Conservation (phyloP, 2,113 vertebrate genomes). For the Elachura formosa region DNA sequence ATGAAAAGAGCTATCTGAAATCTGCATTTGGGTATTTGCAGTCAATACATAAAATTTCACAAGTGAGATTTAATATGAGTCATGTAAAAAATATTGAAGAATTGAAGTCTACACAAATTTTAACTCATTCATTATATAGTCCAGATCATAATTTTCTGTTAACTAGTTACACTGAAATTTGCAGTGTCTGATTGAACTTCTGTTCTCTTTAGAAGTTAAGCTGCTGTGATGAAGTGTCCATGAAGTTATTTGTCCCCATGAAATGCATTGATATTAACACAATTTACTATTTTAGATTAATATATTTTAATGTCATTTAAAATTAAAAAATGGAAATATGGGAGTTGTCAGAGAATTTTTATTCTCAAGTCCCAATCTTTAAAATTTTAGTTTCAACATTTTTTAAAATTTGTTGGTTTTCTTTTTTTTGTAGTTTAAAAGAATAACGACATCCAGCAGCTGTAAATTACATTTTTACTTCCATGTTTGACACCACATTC, state of each 20-base stretch:
- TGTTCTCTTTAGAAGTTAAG: neutral
- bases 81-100: neutral
- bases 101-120: neutral
- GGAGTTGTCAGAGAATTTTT: neutral
- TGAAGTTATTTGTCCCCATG: neutral
- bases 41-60: neutral
- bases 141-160: neutral
- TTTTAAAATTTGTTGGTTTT: neutral
- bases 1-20: neutral
- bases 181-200: neutral
- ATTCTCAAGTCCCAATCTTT: neutral
- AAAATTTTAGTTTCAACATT: neutral
- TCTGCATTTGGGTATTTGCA: neutral
- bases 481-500: neutral
- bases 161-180: neutral
- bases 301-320: neutral
- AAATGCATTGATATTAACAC: neutral
- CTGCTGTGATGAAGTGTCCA: neutral
- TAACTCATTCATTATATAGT: neutral
- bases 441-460: conserved; percentile 49
- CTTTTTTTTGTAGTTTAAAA: neutral
- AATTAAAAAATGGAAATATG: neutral
- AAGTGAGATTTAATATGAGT: neutral
- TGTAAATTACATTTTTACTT: neutral
- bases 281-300: neutral